Evolutionary conservation across 2,113 vertebrate genomes (phyloP).

Genomic region (Crotalus tigris): DNA sequence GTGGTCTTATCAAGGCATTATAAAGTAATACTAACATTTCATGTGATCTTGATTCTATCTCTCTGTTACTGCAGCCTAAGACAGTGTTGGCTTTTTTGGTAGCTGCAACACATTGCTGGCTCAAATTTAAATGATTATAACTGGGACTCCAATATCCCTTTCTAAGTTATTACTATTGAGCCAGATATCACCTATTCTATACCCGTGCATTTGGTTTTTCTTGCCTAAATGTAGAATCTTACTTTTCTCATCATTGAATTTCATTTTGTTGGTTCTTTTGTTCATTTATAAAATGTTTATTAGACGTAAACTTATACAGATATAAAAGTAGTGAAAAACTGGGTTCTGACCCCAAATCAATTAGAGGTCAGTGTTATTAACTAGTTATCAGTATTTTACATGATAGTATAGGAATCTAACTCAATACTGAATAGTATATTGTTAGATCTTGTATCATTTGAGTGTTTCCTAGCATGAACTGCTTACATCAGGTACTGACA

Average conservation of each 20-base stretch:
- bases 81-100: not conserved
- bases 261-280: not conserved
- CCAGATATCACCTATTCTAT: not conserved
- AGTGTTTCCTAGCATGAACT: not conserved
- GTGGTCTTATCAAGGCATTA: not conserved
- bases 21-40: not conserved
- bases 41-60: not conserved
- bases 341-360: not conserved
- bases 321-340: not conserved
- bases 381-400: not conserved
- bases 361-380: not conserved
- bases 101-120: not conserved
- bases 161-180: not conserved
- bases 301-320: not conserved
- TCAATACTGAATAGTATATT: not conserved
- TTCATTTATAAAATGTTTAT: not conserved
- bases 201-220: not conserved
- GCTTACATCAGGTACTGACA: not conserved
- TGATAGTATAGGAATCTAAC: not conserved
- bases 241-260: not conserved
- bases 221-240: not conserved
- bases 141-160: not conserved
- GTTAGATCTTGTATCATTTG: not conserved
- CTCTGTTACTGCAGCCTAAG: not conserved
- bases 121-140: not conserved